Evolutionary conservation across 2,888 invertebrate species (phyloP).

Genomic region (Magallana nippona): DNA sequence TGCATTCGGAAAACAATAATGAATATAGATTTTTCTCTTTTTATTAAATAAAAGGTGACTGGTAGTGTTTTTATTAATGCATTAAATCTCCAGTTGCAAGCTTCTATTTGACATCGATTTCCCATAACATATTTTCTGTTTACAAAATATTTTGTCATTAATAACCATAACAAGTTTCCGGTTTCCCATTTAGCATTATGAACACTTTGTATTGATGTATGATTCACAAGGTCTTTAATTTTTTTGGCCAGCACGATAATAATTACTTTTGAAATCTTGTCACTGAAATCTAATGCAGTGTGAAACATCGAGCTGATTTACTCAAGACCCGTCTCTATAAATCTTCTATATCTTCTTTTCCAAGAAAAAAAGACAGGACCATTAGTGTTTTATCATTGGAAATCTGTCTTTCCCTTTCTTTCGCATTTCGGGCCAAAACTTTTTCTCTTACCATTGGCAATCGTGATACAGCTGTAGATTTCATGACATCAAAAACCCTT

Average conservation of each 20-base stretch:
- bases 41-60: too few species aligned
- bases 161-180: too few species aligned
- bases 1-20: too few species aligned
- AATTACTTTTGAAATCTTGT: neutral
- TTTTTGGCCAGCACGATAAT: neutral
- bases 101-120: too few species aligned
- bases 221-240: neutral
- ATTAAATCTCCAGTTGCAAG: too few species aligned
- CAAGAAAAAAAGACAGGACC: neutral
- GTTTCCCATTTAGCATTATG: neutral
- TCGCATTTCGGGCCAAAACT: neutral
- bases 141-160: too few species aligned
- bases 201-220: neutral
- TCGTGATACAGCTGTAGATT: neutral
- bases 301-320: neutral
- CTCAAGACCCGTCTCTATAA: neutral
- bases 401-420: neutral
- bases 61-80: too few species aligned
- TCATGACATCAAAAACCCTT: neutral
- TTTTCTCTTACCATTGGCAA: neutral
- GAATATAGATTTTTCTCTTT: too few species aligned
- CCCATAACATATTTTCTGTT: too few species aligned
- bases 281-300: conserved; percentile 26
- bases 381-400: neutral
- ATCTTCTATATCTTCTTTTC: conserved; percentile 7